phyloP scores from a whole-genome alignment of 2,888 invertebrate species.

The Thysanoteuthis rhombus region DNA sequence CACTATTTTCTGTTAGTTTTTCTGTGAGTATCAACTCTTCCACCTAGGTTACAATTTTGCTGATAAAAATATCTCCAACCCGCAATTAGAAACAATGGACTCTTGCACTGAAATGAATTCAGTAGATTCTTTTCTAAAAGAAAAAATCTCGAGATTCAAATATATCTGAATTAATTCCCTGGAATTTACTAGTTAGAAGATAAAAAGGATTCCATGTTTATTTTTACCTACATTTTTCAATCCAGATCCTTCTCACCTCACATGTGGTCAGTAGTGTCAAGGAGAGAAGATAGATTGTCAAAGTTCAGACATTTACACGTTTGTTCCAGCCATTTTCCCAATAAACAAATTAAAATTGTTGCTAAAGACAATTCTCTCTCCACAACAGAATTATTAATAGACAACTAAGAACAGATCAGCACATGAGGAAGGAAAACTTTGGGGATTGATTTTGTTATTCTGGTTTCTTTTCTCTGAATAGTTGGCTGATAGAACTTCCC shows the following conservation, averaged over 20 bases:
- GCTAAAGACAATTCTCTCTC: background rate
- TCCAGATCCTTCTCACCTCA: constrained; percentile 1
- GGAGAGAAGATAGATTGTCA: background rate
- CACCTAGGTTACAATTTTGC: too few species aligned
- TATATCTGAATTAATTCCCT: too few species aligned
- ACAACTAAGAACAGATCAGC: background rate
- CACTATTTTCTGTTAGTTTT: too few species aligned
- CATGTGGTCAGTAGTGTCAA: background rate
- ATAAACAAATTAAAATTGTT: background rate
- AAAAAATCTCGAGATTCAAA: too few species aligned
- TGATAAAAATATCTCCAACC: too few species aligned
- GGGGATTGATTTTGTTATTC: background rate
- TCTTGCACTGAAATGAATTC: too few species aligned
- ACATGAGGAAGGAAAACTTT: background rate
- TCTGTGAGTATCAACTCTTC: too few species aligned
- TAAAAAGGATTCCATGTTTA: background rate
- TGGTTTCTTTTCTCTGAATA: background rate
- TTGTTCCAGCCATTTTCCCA: background rate
- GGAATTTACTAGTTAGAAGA: too few species aligned
- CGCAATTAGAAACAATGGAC: too few species aligned
- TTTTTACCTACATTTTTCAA: constrained; percentile 23
- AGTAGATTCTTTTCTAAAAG: too few species aligned
- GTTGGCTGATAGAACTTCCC: background rate
- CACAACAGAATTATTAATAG: background rate
- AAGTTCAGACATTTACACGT: background rate